phyloP scores from a whole-genome alignment of 2,113 vertebrate genomes.

The Ovis aries region ARS-UI_Ramb_v3.0 NC_056055.1:24638501-24639000 shows the following conservation, averaged over 20 bases:
- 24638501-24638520: not conserved
- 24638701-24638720: not conserved
- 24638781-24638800: not conserved
- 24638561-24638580: fast-evolving
- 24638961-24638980: not conserved
- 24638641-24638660: not conserved
- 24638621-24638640: not conserved
- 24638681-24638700: not conserved
- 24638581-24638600: fast-evolving
- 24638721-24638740: not conserved
- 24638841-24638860: not conserved
- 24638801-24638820: fast-evolving
- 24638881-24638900: not conserved
- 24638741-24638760: not conserved
- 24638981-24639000: not conserved
- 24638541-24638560: not conserved
- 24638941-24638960: not conserved
- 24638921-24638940: not conserved
- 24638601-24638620: not conserved
- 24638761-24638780: no score
- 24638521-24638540: not conserved
- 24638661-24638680: fast-evolving
- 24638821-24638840: not conserved
- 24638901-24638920: not conserved
- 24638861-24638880: not conserved